These are phyloP conservation scores for Agrilus cyanescens DNA, from an alignment of 2,888 invertebrate species.

Conservation along the genomic window DNA sequence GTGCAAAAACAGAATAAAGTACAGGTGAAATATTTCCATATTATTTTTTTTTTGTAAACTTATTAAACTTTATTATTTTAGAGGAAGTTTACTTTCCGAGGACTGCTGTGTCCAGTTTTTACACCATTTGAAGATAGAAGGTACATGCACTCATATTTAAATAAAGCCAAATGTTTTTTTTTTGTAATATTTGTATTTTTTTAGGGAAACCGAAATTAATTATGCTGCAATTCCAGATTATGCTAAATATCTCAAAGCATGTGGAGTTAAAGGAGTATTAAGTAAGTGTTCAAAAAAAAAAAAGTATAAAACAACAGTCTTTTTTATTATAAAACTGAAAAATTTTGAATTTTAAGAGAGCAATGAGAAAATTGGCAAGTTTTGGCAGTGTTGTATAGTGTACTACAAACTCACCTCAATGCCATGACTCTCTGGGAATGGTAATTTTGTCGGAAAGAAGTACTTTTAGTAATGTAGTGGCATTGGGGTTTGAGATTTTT, in stretches of 20 bases:
- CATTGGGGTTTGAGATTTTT: no score
- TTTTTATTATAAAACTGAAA: no score
- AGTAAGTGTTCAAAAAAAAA: conserved; percentile 14
- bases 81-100: conserved; percentile 29
- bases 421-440: no score
- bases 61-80: conserved; percentile 9
- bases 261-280: conserved; percentile 21
- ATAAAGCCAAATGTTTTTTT: conserved; percentile 1
- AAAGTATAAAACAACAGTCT: background rate
- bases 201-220: conserved; percentile 23
- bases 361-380: no score
- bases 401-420: no score
- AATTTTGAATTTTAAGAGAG: no score
- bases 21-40: conserved; percentile 5
- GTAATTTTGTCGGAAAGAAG: no score
- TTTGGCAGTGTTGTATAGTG: no score
- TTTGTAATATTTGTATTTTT: conserved; percentile 6
- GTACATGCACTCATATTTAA: conserved; percentile 13
- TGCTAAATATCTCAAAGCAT: conserved; percentile 19
- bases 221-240: conserved; percentile 17
- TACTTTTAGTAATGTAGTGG: no score
- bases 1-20: conserved; percentile 8
- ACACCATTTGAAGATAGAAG: conserved; percentile 27
- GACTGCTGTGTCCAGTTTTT: conserved; percentile 29
- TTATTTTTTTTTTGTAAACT: background rate